phyloP scores from a whole-genome alignment of 2,888 invertebrate species.

The Drosophila subquinaria region DNA sequence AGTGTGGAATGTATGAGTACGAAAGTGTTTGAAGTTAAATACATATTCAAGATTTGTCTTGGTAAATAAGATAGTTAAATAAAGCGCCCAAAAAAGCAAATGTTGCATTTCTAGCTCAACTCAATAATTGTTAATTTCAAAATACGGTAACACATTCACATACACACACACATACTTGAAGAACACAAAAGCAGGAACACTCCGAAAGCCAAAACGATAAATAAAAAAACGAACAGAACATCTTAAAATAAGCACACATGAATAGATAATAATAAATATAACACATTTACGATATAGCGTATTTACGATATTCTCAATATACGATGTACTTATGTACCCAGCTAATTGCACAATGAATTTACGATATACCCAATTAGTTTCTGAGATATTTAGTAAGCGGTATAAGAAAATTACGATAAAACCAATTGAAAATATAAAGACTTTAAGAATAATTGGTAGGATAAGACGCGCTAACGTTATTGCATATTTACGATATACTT shows the following conservation, averaged over 20 bases:
- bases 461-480: too few species aligned
- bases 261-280: neutral
- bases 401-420: too few species aligned
- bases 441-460: too few species aligned
- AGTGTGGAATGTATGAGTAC: neutral
- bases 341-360: neutral
- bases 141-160: constrained; percentile 6
- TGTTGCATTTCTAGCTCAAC: neutral
- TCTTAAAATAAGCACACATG: neutral
- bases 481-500: too few species aligned
- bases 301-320: neutral
- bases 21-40: neutral
- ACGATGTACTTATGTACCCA: neutral
- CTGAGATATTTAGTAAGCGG: too few species aligned
- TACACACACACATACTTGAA: neutral
- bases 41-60: neutral
- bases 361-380: neutral
- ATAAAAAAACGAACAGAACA: neutral
- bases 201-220: constrained; percentile 1
- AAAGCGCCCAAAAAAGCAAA: neutral
- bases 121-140: neutral
- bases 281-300: neutral
- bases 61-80: neutral
- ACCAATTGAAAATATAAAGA: too few species aligned
- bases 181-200: neutral